Evolutionary conservation across 2,797 vertebrate genomes (phyloP).

Genomic region (Aulostomus chinensis): DNA sequence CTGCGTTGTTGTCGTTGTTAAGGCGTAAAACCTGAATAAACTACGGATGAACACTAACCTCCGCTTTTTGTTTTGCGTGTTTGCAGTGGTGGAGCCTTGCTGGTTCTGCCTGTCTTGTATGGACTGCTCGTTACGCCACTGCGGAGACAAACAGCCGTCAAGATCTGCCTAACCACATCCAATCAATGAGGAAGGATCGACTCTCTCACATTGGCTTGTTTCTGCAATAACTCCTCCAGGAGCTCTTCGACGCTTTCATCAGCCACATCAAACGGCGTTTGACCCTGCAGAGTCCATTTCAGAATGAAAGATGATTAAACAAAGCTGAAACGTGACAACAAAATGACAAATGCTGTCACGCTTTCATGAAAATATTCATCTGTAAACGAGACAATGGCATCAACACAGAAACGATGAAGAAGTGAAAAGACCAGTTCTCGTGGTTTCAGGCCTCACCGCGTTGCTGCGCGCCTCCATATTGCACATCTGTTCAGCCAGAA

Average conservation of each 20-base stretch:
- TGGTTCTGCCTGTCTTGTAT: conserved; percentile 77
- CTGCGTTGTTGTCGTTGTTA: too few species aligned
- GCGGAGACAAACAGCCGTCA: conserved; percentile 21
- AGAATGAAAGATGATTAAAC: not conserved
- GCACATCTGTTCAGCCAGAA: conserved; percentile 88
- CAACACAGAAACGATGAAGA: too few species aligned
- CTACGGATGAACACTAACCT: conserved; percentile 79
- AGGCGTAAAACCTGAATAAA: too few species aligned
- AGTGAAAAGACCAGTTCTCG: too few species aligned
- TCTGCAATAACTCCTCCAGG: conserved; percentile 85
- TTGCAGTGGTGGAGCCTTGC: conserved; percentile 66
- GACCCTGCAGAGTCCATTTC: conserved; percentile 76
- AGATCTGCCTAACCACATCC: not conserved
- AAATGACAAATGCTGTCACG: not conserved
- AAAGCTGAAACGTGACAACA: not conserved
- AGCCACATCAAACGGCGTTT: conserved; percentile 89
- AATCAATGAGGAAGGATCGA: not conserved
- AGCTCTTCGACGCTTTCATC: conserved; percentile 85
- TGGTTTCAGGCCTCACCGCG: conserved; percentile 77
- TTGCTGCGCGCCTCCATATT: conserved; percentile 90
- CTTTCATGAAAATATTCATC: too few species aligned
- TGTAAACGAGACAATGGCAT: too few species aligned
- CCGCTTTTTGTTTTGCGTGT: conserved; percentile 76
- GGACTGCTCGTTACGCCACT: conserved; percentile 87
- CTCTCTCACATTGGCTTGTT: conserved; percentile 85